Base-by-base conservation (phyloP, 2,113 vertebrate genomes). In the Engystomops pustulosus region DNA sequence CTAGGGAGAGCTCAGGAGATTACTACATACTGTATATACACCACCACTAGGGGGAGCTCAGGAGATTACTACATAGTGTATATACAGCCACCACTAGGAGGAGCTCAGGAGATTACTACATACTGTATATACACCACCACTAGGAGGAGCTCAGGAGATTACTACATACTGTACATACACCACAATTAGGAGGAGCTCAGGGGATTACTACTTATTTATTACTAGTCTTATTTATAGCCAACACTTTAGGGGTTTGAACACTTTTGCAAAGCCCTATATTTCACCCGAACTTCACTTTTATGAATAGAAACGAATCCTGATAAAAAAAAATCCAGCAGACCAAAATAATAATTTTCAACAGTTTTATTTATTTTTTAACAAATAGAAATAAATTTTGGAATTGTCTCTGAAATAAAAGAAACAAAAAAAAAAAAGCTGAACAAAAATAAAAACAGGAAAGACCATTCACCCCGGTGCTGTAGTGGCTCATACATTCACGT, bases 351-450 rank as follows among this genome's bases (percentile, higher is more conserved):
- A 3, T 27, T 67, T 65, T 32, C 2, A 20, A 32, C 45, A 44
- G 4, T 60, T 79, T 60, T 62, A 9, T 62, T 72, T 17, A 49
- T 32, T 65, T 62, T 79, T 41, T 65, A 45, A 67, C 77, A 79
- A 79, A 79, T 60, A 45, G 23, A 27, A 55, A 67, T 65, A 65
- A 45, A 25, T 27, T 67, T 27, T 44, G 65, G 20, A 34, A 58
- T 72, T 58, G 62, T 72, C 80, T 44, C 38, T 81, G 80, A 55
- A 81, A 58, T 72, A 81, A 6, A 51, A 8, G 23, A 34, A 7
- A 34, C 32, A 67, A 67, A 3, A 49, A 49, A 49, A 49, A 49
- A 58, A 3, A 47, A 20, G 8, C n/a, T n/a, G n/a, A 55, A 45
- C 70, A 55, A 81, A 81, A 47, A 67, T 6, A n/a, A 44, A n/a